Evolutionary conservation across 2,888 invertebrate species (phyloP), one percentile per base, ranked within the genome.

Genomic region (Temnothorax unifasciatus): DNA sequence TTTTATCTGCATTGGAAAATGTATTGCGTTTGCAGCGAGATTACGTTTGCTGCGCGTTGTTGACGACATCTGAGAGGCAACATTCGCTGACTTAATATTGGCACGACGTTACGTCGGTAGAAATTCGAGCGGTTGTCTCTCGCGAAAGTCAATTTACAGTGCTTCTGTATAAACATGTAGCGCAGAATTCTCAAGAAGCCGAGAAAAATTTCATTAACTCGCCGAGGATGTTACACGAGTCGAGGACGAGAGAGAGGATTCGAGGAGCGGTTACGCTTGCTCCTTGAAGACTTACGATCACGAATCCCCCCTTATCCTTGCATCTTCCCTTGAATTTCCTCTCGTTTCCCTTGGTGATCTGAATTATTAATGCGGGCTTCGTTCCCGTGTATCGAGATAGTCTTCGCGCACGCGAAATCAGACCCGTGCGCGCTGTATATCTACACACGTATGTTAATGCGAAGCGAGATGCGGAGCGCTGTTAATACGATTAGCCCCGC

Each of bases 401-500:
- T 25, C 18, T 6, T 5, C 4, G 44, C 11, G 8, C 11, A 75
- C n/a, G 41, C 44, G 66, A 59, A 25, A 69, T 63, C 29, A 18
- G 61, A 38, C 61, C 57, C 63, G 57, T 76, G 34, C 81, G 52
- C 68, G 57, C 73, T 76, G 85, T 88, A 44, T 83, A 85, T 44
- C 57, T 44, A 57, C 54, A 81, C 66, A 74, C 47, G 84, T 82
- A 82, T 57, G 82, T 88, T 87, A 85, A 86, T 85, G 68, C 79
- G 73, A 87, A 77, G 82, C 83, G 50, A 82, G 79, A 84, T 89
- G 90, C 87, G 84, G 89, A 90, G 84, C 85, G 87, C 89, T 90
- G 90, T 69, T 93, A 92, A 93, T 89, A 89, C 84, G 87, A 90
- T 93, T 93, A 93, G 90, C 89, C 87, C 86, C 88, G 88, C 87